Base-by-base conservation (phyloP, 2,797 vertebrate genomes). In the Sebastes flavidus region DNA sequence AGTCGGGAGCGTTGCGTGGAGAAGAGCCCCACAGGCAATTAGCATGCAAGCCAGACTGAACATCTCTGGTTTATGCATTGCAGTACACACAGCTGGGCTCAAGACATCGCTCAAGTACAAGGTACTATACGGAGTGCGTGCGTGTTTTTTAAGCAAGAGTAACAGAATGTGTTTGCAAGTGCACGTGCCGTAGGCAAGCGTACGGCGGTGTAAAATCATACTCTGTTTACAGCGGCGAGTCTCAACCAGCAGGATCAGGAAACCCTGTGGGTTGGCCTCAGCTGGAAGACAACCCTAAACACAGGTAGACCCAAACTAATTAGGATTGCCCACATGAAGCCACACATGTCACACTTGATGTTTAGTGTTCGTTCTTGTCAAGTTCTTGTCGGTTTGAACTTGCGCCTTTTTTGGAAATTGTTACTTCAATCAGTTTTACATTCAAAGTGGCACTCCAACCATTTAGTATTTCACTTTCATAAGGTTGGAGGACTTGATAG, bases 1-100 rank as follows among this genome's bases (percentile, higher is more conserved):
- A 12, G 67, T 85, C 69, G 34, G 91, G 77, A 88, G 74, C 62
- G 8, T 65, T 79, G 85, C 79, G 74, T 63, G 65, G 65, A 73
- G 88, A 78, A 61, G 70, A 89, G 75, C 87, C 87, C 88, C 81
- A 86, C 83, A 89, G 90, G 91, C 90, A 92, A 91, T 94, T 91
- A 91, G 85, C 79, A 81, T 92, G 81, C 78, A 81, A 86, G 78
- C 79, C 88, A 90, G 87, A 91, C 84, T 81, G 85, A 87, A 91
- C 88, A 92, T 92, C 81, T 91, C 92, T 93, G 92, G 77, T 92
- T 93, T 89, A 88, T 80, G 85, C 86, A 91, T 93, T 67, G 46
- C 46, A 52, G 63, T 89, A 94, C 84, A 80, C 87, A 83, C 91
- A 94, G 86, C 94, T 92, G 93, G 78, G 65, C 87, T 92, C 87